Evolutionary conservation across 1,140 invertebrate genomes (phyloP), one percentile per base, ranked within the genome.

Genomic region (Bombus polaris): DNA sequence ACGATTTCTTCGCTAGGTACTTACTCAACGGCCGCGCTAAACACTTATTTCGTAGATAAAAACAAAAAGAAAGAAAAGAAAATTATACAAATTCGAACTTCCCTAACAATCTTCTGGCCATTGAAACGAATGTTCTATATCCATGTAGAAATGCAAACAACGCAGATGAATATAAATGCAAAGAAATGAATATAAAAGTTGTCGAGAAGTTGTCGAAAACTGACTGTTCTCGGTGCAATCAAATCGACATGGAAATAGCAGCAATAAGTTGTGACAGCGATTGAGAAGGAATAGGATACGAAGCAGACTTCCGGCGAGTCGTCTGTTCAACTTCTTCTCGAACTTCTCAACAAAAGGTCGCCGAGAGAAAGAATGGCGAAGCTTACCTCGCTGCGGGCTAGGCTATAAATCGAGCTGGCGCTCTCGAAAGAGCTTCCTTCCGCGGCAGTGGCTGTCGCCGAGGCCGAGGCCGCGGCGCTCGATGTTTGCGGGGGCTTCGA

Each of bases 371-470:
- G n/a, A 59, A 37, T 1, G 28, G 8, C 18, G 13, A 28, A 10
- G 18, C 68, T 83, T 68, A 97, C 96, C 93, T 97, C 97, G 88
- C 96, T 97, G 85, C 97, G 96, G 62, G 97, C 97, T 47, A 97
- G 96, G 87, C 97, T 97, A 93, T 98, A 97, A 66, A 97, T 95
- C 42, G 97, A 98, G 79, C 97, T 98, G 66, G 97, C 97, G 92
- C 97, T 98, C 93, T 98, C 97, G 93, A 98, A 97, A 32, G 97
- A 98, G 90, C 97, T 97, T 39, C 97, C 97, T 82, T 97, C 97
- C 86, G 97, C 96, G 5, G 95, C 95, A 68, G 95, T 96, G 79
- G 96, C 95, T 70, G 96, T 95, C 78, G 96, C 95, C 42, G 96
- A 96, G 59, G 95, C 95, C 92, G 89, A 92, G 28, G 92, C 91